Conservation (phyloP, 2,888 invertebrate genomes). For the Operophtera brumata region DNA sequence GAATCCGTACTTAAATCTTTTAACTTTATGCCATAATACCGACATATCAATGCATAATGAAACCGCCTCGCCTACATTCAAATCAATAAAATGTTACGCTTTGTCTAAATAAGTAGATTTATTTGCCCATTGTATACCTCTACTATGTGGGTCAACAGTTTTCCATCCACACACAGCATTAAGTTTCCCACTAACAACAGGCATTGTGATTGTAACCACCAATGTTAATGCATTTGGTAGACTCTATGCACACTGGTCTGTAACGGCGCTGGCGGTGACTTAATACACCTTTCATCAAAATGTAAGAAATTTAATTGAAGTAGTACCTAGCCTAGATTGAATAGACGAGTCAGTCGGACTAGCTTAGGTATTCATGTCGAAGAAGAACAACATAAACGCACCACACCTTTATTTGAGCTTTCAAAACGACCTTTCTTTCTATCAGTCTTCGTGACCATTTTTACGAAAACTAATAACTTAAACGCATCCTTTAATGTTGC, state of each 20-base stretch:
- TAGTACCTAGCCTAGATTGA: neutral
- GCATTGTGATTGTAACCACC: slow-evolving; percentile 44
- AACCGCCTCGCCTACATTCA: slow-evolving; percentile 41
- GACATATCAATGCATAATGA: slow-evolving; percentile 40
- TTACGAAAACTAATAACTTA: slow-evolving; percentile 11
- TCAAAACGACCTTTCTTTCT: neutral
- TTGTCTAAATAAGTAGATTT: slow-evolving; percentile 55
- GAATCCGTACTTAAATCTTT: slow-evolving; percentile 14
- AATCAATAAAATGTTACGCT: slow-evolving; percentile 28
- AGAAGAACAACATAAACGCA: neutral
- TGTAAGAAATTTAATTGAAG: neutral
- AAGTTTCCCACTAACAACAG: slow-evolving; percentile 52
- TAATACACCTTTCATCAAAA: neutral
- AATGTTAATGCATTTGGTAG: slow-evolving; percentile 44
- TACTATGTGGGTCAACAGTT: slow-evolving; percentile 67
- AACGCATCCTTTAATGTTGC: slow-evolving; percentile 39
- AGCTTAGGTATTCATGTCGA: neutral
- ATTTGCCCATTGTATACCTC: slow-evolving; percentile 70
- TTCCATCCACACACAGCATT: slow-evolving; percentile 54
- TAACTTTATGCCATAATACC: slow-evolving; percentile 18
- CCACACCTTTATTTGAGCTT: neutral
- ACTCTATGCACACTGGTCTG: slow-evolving; percentile 17
- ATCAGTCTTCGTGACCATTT: slow-evolving; percentile 1
- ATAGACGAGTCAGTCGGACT: neutral
- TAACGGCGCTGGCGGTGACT: slow-evolving; percentile 6